phyloP scores from a whole-genome alignment of 2,113 vertebrate genomes.

The Rattus rattus region DNA sequence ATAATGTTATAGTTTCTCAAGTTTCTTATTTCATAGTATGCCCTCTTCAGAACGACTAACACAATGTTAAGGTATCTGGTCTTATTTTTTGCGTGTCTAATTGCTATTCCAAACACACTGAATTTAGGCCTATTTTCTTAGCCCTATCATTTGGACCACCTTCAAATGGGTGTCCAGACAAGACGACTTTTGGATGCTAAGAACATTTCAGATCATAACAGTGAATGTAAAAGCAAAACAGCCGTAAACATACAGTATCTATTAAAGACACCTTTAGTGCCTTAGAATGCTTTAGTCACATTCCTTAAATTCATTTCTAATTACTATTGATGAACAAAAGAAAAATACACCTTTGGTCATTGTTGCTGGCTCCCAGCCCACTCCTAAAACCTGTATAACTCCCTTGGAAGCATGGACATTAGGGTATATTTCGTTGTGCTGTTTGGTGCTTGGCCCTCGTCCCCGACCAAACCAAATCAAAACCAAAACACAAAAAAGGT shows the following conservation, averaged over 20 bases:
- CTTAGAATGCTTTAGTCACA: background rate
- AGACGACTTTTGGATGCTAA: background rate
- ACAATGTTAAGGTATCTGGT: background rate
- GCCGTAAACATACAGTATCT: background rate
- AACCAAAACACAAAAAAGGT: background rate
- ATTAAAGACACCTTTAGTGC: background rate
- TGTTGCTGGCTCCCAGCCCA: background rate
- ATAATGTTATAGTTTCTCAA: constrained; percentile 47
- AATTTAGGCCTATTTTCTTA: constrained; percentile 30
- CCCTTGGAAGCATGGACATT: background rate
- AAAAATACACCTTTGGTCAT: background rate
- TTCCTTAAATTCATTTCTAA: background rate
- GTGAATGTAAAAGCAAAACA: constrained; percentile 6
- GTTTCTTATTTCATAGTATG: constrained; percentile 45
- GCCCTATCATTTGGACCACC: background rate
- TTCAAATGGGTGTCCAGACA: constrained; percentile 18
- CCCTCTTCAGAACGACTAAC: background rate
- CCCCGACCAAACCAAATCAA: background rate
- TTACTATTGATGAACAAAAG: background rate
- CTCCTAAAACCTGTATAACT: background rate
- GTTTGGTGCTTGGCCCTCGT: background rate
- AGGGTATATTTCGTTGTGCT: background rate
- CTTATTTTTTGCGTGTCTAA: constrained; percentile 46
- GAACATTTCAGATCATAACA: constrained; percentile 18
- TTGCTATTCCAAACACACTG: constrained; percentile 24